Evolutionary conservation across 2,113 vertebrate species (phyloP).

Genomic region (Xenopus tropicalis): UCB_Xtro_10.0 CM004449.2:90820001-90820500

Average conservation of each 20-base stretch:
- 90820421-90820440: conserved; percentile 37
- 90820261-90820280: conserved; percentile 7
- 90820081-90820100: conserved; percentile 50
- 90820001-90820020: conserved; percentile 29
- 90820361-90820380: conserved; percentile 35
- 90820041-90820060: conserved; percentile 35
- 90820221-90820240: conserved; percentile 49
- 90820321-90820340: conserved; percentile 27
- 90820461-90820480: conserved; percentile 23
- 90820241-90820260: conserved; percentile 12
- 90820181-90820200: conserved; percentile 52
- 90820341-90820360: conserved; percentile 11
- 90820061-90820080: conserved; percentile 25
- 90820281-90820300: background rate
- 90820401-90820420: conserved; percentile 39
- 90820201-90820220: conserved; percentile 48
- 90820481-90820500: conserved; percentile 18
- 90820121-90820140: conserved; percentile 60
- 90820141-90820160: conserved; percentile 61
- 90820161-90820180: conserved; percentile 64
- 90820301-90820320: conserved; percentile 18
- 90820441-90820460: conserved; percentile 23
- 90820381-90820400: conserved; percentile 44
- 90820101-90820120: conserved; percentile 68
- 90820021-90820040: conserved; percentile 19